Evolutionary conservation across 2,888 invertebrate species (phyloP).

Genomic region (Meta bourneti): DNA sequence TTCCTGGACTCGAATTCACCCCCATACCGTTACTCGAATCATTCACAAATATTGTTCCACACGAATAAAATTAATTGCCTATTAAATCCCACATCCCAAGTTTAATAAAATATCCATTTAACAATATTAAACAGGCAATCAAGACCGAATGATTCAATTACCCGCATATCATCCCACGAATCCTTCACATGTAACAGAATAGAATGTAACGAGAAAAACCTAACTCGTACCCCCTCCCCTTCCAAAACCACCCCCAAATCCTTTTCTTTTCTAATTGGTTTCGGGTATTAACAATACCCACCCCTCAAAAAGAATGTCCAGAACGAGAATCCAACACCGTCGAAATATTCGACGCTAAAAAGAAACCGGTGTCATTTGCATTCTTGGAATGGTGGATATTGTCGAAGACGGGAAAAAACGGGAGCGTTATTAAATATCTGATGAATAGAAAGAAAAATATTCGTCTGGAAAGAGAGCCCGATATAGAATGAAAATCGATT

Average conservation of each 20-base stretch:
- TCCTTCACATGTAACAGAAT: too few relatives aligned
- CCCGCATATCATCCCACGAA: not conserved
- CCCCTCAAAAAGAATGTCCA: not conserved
- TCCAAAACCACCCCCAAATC: not conserved
- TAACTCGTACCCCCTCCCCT: too few relatives aligned
- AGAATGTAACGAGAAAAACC: too few relatives aligned
- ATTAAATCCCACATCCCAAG: not conserved
- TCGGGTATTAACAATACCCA: not conserved
- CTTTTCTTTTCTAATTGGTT: not conserved
- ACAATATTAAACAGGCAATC: not conserved
- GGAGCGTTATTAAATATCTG: not conserved
- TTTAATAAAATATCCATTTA: not conserved
- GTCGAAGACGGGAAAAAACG: not conserved
- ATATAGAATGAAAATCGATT: constrained; percentile 37
- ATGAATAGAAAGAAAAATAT: not conserved
- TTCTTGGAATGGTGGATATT: constrained; percentile 5
- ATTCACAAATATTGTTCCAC: not conserved
- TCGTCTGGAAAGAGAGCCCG: not conserved
- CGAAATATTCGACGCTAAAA: not conserved
- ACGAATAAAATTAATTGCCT: not conserved
- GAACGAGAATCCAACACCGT: not conserved
- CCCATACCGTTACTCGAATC: not conserved
- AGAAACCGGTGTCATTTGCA: not conserved
- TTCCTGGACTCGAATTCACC: too few relatives aligned
- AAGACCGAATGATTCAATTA: not conserved